These are phyloP conservation scores for Microhierax caerulescens DNA, from an alignment of 2,797 vertebrate genomes.

Conservation along the genomic window DNA sequence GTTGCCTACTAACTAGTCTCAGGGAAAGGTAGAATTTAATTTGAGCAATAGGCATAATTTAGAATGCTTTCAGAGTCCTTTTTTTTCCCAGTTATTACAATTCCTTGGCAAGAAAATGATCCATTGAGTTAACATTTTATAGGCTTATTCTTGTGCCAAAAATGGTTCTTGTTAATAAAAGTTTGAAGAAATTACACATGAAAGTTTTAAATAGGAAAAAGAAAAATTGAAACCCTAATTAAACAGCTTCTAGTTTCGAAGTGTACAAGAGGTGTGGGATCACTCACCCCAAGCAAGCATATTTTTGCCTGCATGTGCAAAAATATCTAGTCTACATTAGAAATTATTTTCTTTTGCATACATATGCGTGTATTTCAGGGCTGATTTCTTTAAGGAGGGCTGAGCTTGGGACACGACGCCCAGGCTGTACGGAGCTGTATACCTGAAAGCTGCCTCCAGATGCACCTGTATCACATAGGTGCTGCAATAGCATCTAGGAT, in stretches of 20 bases:
- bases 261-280: background rate
- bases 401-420: background rate
- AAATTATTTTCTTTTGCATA: background rate
- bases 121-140: background rate
- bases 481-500: background rate
- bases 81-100: background rate
- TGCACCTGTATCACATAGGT: accelerated
- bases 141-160: background rate
- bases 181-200: background rate
- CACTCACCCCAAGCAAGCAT: background rate
- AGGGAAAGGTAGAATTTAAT: background rate
- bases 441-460: background rate
- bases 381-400: background rate
- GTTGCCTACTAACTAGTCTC: background rate
- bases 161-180: background rate
- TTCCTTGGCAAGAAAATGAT: background rate
- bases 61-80: background rate
- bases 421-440: background rate
- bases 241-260: background rate
- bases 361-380: background rate
- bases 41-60: background rate
- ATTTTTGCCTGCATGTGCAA: background rate
- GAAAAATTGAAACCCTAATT: background rate
- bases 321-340: background rate
- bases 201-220: background rate